Evolutionary conservation across 2,888 invertebrate species (phyloP).

Genomic region (Synanthedon formicaeformis): DNA sequence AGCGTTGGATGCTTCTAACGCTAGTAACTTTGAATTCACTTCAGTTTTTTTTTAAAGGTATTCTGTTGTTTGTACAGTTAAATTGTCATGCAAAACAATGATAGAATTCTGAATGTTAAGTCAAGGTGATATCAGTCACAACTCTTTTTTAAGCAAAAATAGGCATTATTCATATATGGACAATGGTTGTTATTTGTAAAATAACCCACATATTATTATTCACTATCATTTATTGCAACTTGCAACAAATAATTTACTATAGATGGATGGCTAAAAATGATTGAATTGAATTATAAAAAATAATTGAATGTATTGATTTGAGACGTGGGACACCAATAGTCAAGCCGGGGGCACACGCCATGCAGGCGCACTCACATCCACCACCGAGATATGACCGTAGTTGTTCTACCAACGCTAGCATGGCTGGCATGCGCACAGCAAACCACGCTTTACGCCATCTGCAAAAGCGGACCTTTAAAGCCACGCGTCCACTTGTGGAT

Average conservation of each 20-base stretch:
- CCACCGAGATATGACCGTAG: constrained; percentile 66
- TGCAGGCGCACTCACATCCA: constrained; percentile 63
- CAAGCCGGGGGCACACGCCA: constrained; percentile 19
- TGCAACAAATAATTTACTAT: too few species aligned
- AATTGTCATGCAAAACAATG: not conserved
- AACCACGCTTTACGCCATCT: constrained; percentile 64
- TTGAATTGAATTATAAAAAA: too few species aligned
- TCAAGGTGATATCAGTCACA: not conserved
- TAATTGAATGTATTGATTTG: not conserved
- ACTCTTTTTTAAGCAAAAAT: too few species aligned
- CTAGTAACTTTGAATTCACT: too few species aligned
- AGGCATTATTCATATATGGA: too few species aligned
- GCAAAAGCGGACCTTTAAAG: constrained; percentile 51
- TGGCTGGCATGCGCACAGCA: constrained; percentile 56
- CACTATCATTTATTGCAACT: too few species aligned
- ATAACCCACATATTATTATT: too few species aligned
- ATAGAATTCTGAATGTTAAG: not conserved
- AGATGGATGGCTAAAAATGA: too few species aligned
- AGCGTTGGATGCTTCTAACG: too few species aligned
- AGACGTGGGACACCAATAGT: not conserved
- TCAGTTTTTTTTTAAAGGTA: too few species aligned
- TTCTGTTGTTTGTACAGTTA: not conserved
- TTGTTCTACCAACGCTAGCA: constrained; percentile 69
- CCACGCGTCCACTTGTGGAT: constrained; percentile 9
- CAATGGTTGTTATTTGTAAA: too few species aligned